A percentile compares a stretch with the other conserved stretches of the same genome.
These are phyloP conservation scores for Cydia pomonella DNA, from an alignment of 1,140 invertebrate genomes.

Conservation along the genomic window DNA sequence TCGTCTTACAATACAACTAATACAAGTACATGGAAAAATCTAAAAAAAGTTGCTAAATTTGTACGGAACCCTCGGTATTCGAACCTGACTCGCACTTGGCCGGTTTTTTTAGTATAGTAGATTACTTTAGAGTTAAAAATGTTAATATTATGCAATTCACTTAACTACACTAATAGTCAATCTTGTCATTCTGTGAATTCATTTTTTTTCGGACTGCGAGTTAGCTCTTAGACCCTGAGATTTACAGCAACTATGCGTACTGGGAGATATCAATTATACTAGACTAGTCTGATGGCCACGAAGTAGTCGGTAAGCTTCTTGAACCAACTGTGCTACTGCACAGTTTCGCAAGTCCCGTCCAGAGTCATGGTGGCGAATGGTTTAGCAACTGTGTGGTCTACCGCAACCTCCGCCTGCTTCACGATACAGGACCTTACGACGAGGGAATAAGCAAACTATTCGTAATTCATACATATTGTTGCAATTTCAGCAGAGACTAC, in stretches of 20 bases:
- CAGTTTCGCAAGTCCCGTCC: conserved; percentile 20
- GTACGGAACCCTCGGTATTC: too few relatives aligned
- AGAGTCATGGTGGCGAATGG: conserved; percentile 1
- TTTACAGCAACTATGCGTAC: too few relatives aligned
- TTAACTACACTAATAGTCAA: too few relatives aligned
- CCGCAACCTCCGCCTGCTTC: background rate
- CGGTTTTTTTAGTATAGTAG: background rate
- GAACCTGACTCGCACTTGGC: too few relatives aligned
- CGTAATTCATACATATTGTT: background rate
- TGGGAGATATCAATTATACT: too few relatives aligned
- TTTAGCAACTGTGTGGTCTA: conserved; percentile 20
- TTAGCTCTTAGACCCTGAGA: too few relatives aligned
- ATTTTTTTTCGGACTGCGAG: too few relatives aligned
- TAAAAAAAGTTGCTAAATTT: too few relatives aligned
- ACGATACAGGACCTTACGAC: background rate
- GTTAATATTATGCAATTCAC: too few relatives aligned
- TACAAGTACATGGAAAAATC: too few relatives aligned
- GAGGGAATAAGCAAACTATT: background rate
- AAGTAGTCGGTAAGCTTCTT: background rate
- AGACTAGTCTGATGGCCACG: background rate
- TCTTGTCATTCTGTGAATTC: too few relatives aligned
- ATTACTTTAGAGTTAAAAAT: background rate
- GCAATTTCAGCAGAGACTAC: background rate
- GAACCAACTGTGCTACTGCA: background rate
- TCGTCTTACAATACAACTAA: too few relatives aligned